Percentiles rank a stretch among this genome's conserved stretches.
Evolutionary conservation across 2,113 vertebrate genomes (phyloP).

Genomic region (Pampusana beccarii): DNA sequence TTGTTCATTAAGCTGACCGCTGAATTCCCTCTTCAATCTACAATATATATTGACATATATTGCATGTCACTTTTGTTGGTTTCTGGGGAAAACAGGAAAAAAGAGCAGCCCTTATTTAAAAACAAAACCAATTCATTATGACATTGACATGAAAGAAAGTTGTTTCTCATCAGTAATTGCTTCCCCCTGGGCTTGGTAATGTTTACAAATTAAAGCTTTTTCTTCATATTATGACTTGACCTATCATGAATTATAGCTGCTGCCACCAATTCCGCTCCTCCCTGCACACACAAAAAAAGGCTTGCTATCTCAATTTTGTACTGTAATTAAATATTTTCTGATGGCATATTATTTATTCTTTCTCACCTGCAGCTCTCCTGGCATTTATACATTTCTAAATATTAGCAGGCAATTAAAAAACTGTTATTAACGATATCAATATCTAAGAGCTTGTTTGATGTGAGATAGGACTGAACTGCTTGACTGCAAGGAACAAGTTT

Average conservation of each 20-base stretch:
- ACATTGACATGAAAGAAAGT: neutral
- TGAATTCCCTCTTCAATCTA: constrained; percentile 11
- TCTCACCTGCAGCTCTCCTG: constrained; percentile 4
- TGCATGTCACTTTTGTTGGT: neutral
- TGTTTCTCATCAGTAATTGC: constrained; percentile 52
- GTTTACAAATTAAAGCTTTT: constrained; percentile 50
- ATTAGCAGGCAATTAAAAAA: constrained; percentile 33
- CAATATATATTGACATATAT: neutral
- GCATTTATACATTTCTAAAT: neutral
- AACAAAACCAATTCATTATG: neutral
- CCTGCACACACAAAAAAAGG: neutral
- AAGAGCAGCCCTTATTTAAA: neutral
- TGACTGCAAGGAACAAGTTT: neutral
- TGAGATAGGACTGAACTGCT: neutral
- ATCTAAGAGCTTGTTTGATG: neutral
- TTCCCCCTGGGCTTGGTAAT: neutral
- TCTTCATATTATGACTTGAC: constrained; percentile 18
- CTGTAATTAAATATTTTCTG: constrained; percentile 51
- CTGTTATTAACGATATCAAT: constrained; percentile 20
- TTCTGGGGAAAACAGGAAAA: neutral
- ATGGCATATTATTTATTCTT: constrained; percentile 28
- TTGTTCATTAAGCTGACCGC: neutral
- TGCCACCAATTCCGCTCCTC: neutral
- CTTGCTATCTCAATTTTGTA: constrained; percentile 10
- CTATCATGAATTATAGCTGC: constrained; percentile 12